These are phyloP conservation scores for Gastrophryne carolinensis DNA, from an alignment of 2,797 vertebrate genomes.

Conservation along the genomic window DNA sequence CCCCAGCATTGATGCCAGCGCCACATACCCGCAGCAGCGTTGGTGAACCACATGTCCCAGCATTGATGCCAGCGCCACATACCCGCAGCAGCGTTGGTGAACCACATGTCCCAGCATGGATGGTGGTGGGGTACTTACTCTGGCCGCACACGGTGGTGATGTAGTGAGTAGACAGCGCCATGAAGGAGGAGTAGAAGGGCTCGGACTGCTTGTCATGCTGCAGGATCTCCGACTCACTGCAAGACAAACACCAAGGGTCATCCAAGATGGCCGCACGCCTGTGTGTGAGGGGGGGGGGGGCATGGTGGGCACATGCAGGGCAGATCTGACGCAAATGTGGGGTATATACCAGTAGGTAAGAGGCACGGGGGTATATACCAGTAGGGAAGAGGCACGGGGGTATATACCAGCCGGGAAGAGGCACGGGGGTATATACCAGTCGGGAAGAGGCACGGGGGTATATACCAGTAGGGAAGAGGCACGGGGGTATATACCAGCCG, in stretches of 20 bases:
- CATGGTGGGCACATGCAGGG: too few species aligned
- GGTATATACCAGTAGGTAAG: neutral
- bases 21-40: too few species aligned
- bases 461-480: neutral
- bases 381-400: neutral
- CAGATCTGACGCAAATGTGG: too few species aligned
- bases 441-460: neutral
- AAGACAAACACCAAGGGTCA: constrained; percentile 10
- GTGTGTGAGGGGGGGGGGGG: too few species aligned
- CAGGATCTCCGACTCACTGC: constrained; percentile 94
- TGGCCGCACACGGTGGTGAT: constrained; percentile 96
- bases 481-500: too few species aligned
- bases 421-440: neutral
- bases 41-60: neutral
- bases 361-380: neutral
- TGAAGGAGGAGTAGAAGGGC: constrained; percentile 98
- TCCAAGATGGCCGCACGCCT: neutral
- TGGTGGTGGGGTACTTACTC: constrained; percentile 80
- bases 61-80: too few species aligned
- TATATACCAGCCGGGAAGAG: neutral
- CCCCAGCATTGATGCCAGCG: neutral
- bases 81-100: too few species aligned
- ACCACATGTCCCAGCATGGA: constrained; percentile 1
- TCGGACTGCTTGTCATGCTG: constrained; percentile 98
- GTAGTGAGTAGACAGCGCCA: constrained; percentile 98